A percentile compares a stretch with the other conserved stretches of the same genome.
Evolutionary conservation across 2,888 invertebrate species (phyloP).

Genomic region (Lysandra coridon): DNA sequence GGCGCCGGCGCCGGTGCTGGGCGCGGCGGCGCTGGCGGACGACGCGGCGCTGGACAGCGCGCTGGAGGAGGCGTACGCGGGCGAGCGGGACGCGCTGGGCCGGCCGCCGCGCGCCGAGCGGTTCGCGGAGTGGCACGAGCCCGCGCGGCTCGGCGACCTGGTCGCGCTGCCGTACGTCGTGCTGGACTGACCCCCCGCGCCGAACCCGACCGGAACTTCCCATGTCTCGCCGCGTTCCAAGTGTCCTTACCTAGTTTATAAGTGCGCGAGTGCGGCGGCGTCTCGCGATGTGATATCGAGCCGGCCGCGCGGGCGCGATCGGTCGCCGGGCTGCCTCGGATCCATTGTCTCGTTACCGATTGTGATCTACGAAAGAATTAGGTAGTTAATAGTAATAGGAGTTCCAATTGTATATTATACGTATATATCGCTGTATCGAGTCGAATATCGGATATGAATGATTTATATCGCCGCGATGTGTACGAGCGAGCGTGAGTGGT

Average conservation of each 20-base stretch:
- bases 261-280: constrained; percentile 44
- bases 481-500: constrained; percentile 41
- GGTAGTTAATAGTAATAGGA: constrained; percentile 79
- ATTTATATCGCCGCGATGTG: constrained; percentile 43
- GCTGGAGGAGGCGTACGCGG: constrained; percentile 37
- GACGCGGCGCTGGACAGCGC: constrained; percentile 43
- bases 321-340: constrained; percentile 65
- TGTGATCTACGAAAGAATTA: constrained; percentile 76
- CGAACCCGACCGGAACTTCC: constrained; percentile 49
- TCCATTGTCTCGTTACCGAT: constrained; percentile 73
- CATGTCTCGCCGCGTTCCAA: constrained; percentile 56
- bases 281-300: constrained; percentile 43
- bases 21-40: constrained; percentile 38
- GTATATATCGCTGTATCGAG: constrained; percentile 68
- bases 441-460: constrained; percentile 51
- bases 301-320: constrained; percentile 40
- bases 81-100: constrained; percentile 50
- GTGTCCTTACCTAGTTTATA: constrained; percentile 71
- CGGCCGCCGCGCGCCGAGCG: constrained; percentile 59
- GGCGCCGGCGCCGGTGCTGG: constrained; percentile 51
- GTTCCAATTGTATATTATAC: constrained; percentile 80
- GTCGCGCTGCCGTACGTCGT: constrained; percentile 98
- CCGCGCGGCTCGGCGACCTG: constrained; percentile 89
- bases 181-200: constrained; percentile 86
- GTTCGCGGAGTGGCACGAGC: constrained; percentile 96